Base-by-base conservation (phyloP, 2,888 invertebrate genomes). In the Dicyrtomina minuta region DNA sequence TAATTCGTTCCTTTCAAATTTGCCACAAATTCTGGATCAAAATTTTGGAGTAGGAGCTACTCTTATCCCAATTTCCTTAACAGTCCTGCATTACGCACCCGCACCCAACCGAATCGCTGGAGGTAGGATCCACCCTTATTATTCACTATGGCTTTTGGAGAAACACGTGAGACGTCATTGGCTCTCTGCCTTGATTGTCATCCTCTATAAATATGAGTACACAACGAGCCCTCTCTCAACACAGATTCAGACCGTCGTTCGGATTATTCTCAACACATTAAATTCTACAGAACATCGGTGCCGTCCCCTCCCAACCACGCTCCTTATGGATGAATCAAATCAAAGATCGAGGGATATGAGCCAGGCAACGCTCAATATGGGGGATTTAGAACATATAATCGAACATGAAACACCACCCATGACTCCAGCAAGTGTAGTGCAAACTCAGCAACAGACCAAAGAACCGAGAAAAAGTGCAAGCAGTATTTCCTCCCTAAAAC, bases 1-100 rank as follows among this genome's bases (percentile, higher is more conserved):
- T 84, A 96, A 96, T 83, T 95, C 95, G 0, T 98, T 97, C 81
- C 85, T 99, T 81, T 89, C 93, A 39, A 96, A 94, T 80, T 83
- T 98, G 72, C 95, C 97, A 0, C 94, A 94, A 84, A 87, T 99
- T 13, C 81, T 99, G 80, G 99, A 99, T 82, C 93, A 95, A 81
- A 99, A 99, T 83, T 93, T 96, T 81, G 85, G 90, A 74, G 93
- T 99, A 86, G 97, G 97, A 0, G 90, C 91, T 78, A 87, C 90
- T 70, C 87, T 99, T 65, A 87, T 97, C 6, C 91, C 93, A 8
- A 92, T 93, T 0, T 90, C 93, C 0, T 83, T 96, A 68, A 87
- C 84, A 44, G 85, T 94, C 65, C 85, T 95, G 64, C 88, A 92
- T 75, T 93, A 92, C 81, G 88, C 90, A 64, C 92, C 94, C 0